These are phyloP conservation scores for Meloidogyne hapla DNA, from an alignment of 1,140 invertebrate genomes.

Conservation along the genomic window DNA sequence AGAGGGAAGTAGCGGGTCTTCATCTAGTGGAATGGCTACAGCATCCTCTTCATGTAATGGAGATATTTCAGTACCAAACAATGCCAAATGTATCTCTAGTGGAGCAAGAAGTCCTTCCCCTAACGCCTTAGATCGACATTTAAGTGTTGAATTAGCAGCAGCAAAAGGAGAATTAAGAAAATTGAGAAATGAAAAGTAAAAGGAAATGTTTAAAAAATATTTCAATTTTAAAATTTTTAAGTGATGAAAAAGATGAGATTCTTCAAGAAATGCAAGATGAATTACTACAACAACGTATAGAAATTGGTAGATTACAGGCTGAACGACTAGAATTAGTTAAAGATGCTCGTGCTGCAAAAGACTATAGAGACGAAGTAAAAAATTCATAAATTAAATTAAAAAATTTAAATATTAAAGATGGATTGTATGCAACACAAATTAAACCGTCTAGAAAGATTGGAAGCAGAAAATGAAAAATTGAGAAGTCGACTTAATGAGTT, in stretches of 20 bases:
- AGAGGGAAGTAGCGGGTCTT: conserved; percentile 8
- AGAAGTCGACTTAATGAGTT: conserved; percentile 35
- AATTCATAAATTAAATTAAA: background rate
- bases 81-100: background rate
- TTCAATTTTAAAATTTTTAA: conserved; percentile 18
- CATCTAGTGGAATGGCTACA: conserved; percentile 19
- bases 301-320: conserved; percentile 36
- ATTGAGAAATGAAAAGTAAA: conserved; percentile 41
- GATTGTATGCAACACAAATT: conserved; percentile 46
- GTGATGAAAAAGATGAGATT: conserved; percentile 41
- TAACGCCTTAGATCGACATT: conserved; percentile 27
- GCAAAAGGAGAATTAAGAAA: conserved; percentile 37
- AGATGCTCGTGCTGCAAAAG: conserved; percentile 43
- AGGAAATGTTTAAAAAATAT: background rate
- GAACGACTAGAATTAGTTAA: conserved; percentile 44
- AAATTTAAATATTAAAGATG: conserved; percentile 17
- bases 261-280: conserved; percentile 43
- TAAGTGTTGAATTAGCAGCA: conserved; percentile 42
- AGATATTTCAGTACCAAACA: background rate
- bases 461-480: conserved; percentile 42
- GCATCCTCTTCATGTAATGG: conserved; percentile 34
- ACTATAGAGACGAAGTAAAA: conserved; percentile 33
- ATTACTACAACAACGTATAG: conserved; percentile 43
- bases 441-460: conserved; percentile 32
- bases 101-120: conserved; percentile 27